These are phyloP conservation scores for Abrostola triplasia DNA, from an alignment of 2,888 invertebrate species.

Conservation along the genomic window DNA sequence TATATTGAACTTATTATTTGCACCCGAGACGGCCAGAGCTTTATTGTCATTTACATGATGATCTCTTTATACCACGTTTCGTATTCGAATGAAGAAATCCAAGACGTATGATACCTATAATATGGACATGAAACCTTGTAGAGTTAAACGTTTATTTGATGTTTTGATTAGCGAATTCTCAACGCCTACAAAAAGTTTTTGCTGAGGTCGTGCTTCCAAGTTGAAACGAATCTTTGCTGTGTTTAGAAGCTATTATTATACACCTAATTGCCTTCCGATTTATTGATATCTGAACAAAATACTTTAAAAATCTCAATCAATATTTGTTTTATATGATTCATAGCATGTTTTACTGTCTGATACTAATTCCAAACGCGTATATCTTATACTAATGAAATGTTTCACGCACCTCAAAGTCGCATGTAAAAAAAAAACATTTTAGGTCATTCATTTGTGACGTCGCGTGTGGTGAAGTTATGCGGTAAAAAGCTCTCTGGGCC, in stretches of 20 bases:
- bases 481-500: constrained; percentile 62
- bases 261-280: background rate
- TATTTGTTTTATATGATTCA: too few species aligned
- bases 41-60: constrained; percentile 62
- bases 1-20: constrained; percentile 53
- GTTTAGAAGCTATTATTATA: background rate
- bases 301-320: too few species aligned
- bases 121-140: constrained; percentile 48
- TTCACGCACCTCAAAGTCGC: constrained; percentile 49
- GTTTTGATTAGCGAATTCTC: constrained; percentile 42
- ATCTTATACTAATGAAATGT: constrained; percentile 5
- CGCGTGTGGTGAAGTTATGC: constrained; percentile 64
- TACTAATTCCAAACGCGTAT: too few species aligned
- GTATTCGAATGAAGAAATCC: constrained; percentile 40
- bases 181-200: constrained; percentile 50
- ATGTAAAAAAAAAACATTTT: constrained; percentile 50
- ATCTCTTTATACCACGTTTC: constrained; percentile 62
- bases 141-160: constrained; percentile 42
- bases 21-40: constrained; percentile 37
- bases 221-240: constrained; percentile 16
- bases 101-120: constrained; percentile 22
- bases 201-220: constrained; percentile 18
- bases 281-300: too few species aligned
- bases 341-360: too few species aligned
- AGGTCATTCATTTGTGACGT: constrained; percentile 59